Evolutionary conservation across 2,113 vertebrate species (phyloP), one percentile per base, ranked within the genome.

Genomic region (Phrynocephalus versicolor): DNA sequence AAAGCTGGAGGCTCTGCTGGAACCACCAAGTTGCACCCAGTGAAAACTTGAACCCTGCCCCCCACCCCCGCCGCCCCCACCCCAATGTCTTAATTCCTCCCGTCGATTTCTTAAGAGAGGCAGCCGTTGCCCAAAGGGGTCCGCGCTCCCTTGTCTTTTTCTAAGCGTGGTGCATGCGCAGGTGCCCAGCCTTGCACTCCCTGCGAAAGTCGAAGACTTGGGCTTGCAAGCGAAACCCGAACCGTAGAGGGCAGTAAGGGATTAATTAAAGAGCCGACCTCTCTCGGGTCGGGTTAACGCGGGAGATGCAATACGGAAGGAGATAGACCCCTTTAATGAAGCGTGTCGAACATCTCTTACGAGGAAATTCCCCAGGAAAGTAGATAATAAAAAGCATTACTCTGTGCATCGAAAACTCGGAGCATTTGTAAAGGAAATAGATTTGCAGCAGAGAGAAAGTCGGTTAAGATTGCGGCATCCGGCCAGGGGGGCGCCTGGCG

Each of bases 181-280:
- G 65, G 55, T 45, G 74, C 16, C 35, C 27, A 33, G 27, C 15
- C 12, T 57, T 10, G 33, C 18, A 18, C 55, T 37, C n/a, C 9
- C 30, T n/a, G n/a, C 39, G 33, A 70, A 58, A 27, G 60, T 33
- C 10, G 14, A 9, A 41, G 75, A 39, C 14, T 69, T 39, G 8
- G 27, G 23, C 14, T n/a, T 77, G 83, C 62, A 41, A 19, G 72
- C 39, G 72, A 69, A 70, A 55, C 16, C 16, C n/a, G 81, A 62
- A 55, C 80, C 51, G 30, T 41, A 76, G 74, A 51, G 73, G 67
- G 62, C 74, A 73, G 86, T 30, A 83, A 35, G 86, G 62, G 86
- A 57, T n/a, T 21, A 21, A 71, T 58, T 37, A 15, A 72, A 60
- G 76, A 45, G 37, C 10, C 57, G 19, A 57, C 64, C 18, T 13